Percentiles rank a stretch among this genome's conserved stretches.
Evolutionary conservation across 2,888 invertebrate species (phyloP).

Genomic region (Oscheius sp.): DNA sequence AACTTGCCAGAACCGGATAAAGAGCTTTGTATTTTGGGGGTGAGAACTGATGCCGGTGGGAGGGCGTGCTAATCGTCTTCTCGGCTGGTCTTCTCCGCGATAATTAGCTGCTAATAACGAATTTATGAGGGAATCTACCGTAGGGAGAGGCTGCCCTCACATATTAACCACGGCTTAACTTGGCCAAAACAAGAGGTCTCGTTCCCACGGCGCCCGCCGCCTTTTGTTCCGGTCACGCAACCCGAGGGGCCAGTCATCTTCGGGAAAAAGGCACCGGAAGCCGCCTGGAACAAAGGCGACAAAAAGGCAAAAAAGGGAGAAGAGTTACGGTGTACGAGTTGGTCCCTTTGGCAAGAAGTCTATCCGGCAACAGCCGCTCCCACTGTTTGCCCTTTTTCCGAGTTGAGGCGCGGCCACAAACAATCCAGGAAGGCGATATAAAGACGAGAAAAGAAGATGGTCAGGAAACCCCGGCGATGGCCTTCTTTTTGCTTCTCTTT

Average conservation of each 20-base stretch:
- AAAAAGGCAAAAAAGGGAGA: too few relatives aligned
- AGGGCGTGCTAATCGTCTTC: constrained; percentile 20
- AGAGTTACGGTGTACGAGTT: too few relatives aligned
- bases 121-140: constrained; percentile 20
- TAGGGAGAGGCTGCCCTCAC: neutral
- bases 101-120: constrained; percentile 23
- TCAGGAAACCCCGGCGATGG: neutral
- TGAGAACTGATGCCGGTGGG: too few relatives aligned
- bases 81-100: constrained; percentile 3
- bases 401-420: constrained; percentile 30
- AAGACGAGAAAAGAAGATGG: neutral
- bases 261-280: neutral
- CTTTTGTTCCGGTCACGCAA: neutral
- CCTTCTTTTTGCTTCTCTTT: constrained; percentile 7
- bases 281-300: too few relatives aligned
- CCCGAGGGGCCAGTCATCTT: neutral
- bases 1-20: constrained; percentile 1
- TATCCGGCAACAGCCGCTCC: constrained; percentile 4
- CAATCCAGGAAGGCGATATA: constrained; percentile 9
- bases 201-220: constrained; percentile 4
- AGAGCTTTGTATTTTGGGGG: constrained; percentile 12
- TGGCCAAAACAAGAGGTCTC: neutral
- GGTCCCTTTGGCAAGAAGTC: neutral
- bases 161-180: neutral
- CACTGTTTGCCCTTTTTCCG: constrained; percentile 25